These are phyloP conservation scores for Brachionus rubens DNA, from an alignment of 1,140 invertebrate genomes.

Conservation along the genomic window DNA sequence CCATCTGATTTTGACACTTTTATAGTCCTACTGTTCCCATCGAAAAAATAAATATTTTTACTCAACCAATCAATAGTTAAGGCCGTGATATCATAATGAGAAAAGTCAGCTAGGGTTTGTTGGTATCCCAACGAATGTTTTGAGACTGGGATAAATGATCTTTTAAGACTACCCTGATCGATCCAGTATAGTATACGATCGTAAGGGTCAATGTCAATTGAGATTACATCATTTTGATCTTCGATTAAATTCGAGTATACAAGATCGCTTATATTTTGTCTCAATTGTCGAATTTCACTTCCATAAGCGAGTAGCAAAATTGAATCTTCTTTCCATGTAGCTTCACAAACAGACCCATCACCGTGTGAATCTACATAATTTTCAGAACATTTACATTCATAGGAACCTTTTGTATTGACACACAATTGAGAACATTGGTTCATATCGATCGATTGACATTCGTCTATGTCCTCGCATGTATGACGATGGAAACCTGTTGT, in stretches of 20 bases:
- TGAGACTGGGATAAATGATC: neutral
- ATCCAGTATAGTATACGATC: slow-evolving; percentile 13
- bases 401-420: slow-evolving; percentile 28
- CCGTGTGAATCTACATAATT: slow-evolving; percentile 5
- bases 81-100: slow-evolving; percentile 67
- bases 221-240: neutral
- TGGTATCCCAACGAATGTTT: neutral
- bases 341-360: slow-evolving; percentile 15
- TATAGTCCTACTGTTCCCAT: slow-evolving; percentile 65
- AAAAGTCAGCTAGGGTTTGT: neutral
- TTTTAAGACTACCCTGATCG: neutral
- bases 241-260: slow-evolving; percentile 1
- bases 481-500: neutral
- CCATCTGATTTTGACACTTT: slow-evolving; percentile 28
- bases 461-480: slow-evolving; percentile 30
- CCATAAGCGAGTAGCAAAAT: slow-evolving; percentile 10
- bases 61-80: slow-evolving; percentile 95
- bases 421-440: slow-evolving; percentile 38
- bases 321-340: slow-evolving; percentile 27
- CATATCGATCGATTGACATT: slow-evolving; percentile 19
- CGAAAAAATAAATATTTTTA: slow-evolving; percentile 90
- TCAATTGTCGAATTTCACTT: slow-evolving; percentile 3
- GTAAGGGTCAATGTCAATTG: neutral
- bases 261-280: neutral
- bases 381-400: slow-evolving; percentile 44